Evolutionary conservation across 1,140 invertebrate genomes (phyloP).

Genomic region (Leptonema lineaticorne): DNA sequence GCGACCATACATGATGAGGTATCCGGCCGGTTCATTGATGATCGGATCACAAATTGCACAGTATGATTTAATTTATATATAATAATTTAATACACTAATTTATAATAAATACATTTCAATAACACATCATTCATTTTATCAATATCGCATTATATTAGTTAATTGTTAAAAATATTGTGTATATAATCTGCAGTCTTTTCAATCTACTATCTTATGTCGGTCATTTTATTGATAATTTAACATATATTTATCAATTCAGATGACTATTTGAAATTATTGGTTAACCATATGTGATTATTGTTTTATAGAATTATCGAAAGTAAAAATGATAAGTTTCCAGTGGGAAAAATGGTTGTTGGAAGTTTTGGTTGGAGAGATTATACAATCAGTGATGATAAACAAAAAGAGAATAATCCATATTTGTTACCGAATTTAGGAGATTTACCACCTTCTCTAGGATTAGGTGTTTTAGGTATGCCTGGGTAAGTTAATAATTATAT

Average conservation of each 20-base stretch:
- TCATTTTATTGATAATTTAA: no score
- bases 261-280: no score
- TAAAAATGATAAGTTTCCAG: conserved; percentile 54
- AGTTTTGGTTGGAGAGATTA: conserved; percentile 58
- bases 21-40: conserved; percentile 43
- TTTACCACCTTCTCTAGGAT: conserved; percentile 46
- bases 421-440: conserved; percentile 46
- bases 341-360: conserved; percentile 53
- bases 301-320: conserved; percentile 51
- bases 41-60: conserved; percentile 47
- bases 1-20: conserved; percentile 44
- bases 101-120: conserved; percentile 38
- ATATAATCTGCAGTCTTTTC: no score
- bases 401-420: conserved; percentile 45
- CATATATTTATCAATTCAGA: no score
- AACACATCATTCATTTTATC: conserved; percentile 14
- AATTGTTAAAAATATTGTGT: no score
- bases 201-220: no score
- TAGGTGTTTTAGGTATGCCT: conserved; percentile 51
- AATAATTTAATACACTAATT: no score
- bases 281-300: background rate
- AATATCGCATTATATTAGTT: no score
- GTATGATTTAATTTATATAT: conserved; percentile 29
- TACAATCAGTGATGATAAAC: conserved; percentile 45
- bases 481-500: conserved; percentile 44